Conservation (phyloP, 2,113 vertebrate species). For the Diadophis punctatus region DNA sequence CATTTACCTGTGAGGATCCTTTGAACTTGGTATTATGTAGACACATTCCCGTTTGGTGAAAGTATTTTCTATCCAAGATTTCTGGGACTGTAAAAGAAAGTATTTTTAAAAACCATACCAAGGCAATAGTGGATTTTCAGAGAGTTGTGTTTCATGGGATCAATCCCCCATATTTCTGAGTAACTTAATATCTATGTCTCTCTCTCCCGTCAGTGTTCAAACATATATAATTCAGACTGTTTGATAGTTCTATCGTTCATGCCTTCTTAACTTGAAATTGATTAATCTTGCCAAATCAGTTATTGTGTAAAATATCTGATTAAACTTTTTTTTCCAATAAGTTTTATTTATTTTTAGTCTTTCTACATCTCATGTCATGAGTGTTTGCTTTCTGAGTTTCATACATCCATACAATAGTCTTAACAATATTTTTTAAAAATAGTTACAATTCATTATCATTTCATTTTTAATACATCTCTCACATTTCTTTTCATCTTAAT, state of each 20-base stretch:
- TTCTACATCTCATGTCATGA: too few relatives aligned
- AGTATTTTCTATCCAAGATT: conserved; percentile 99
- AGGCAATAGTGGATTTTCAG: background rate
- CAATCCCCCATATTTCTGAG: background rate
- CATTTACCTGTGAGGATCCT: conserved; percentile 97
- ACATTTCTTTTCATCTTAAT: too few relatives aligned
- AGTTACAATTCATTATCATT: too few relatives aligned
- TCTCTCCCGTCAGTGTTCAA: background rate
- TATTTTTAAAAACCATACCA: background rate
- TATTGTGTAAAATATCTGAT: background rate
- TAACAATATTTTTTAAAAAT: too few relatives aligned
- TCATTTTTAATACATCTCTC: too few relatives aligned
- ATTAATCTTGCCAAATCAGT: background rate
- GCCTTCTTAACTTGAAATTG: background rate
- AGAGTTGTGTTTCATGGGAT: background rate
- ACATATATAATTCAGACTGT: too few relatives aligned
- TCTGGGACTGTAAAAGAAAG: conserved; percentile 87
- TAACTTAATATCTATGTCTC: background rate
- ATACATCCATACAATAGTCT: too few relatives aligned
- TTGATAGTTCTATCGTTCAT: background rate
- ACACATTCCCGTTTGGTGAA: conserved; percentile 99
- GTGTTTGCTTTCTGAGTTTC: too few relatives aligned
- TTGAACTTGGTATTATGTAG: conserved; percentile 98
- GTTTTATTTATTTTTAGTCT: too few relatives aligned
- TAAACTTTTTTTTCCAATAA: background rate